Evolutionary conservation across 2,113 vertebrate species (phyloP), one percentile per base, ranked within the genome.

Genomic region (Pelobates fuscus): DNA sequence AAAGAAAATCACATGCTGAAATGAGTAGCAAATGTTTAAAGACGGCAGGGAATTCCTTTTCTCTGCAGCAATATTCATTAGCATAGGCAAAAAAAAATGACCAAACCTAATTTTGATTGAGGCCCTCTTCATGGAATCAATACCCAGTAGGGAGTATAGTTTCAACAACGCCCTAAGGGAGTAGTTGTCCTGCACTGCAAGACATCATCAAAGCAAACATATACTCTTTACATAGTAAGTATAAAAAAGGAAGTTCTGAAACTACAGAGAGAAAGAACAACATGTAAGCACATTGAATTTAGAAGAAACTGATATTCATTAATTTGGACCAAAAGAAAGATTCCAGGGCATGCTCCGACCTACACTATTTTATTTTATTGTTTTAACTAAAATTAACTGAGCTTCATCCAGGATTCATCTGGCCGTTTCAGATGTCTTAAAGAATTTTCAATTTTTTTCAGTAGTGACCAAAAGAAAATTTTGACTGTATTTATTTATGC

Each of bases 131-230:
- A 74, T 66, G 62, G 52, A 30, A 66, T 43, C 49, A 43, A 55
- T 23, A 74, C 62, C 69, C 30, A 74, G 71, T 66, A 74, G 62
- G 62, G 71, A 57, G 52, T 74, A 58, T 66, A 44, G 62, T 74
- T 74, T 49, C 63, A 55, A 60, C 8, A 21, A 44, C 58, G 15
- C 52, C 72, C 72, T 76, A 18, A 67, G 72, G 72, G 63, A 60
- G 63, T 32, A 49, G n/a, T n/a, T n/a, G 58, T 59, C 49, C 37
- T 67, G 54, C 21, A 59, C 63, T 67, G 32, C 54, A 30, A 59
- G 24, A 21, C 52, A 46, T 76, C 63, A 60, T 60, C 64, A 76
- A 76, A 76, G 63, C 54, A 59, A 76, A 75, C 24, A 74, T 24
- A 57, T 32, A 27, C 63, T 58, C 52, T 76, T 30, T 65, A 76